phyloP scores from a whole-genome alignment of 35 echinoderm and acorn worm genomes.

The Apostichopus californicus region DNA sequence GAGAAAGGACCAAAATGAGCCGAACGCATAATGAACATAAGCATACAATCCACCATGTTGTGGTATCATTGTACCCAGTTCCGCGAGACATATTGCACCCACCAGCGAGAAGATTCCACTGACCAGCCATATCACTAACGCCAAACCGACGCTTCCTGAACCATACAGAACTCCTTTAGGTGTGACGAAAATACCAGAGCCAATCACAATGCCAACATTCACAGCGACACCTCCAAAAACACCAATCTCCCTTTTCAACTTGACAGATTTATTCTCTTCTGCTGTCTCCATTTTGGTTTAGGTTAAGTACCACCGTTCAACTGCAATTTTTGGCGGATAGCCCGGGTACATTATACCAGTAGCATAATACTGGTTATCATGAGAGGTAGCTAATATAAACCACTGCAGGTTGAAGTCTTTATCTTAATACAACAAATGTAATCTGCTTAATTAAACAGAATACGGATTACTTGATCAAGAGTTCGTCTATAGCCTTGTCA shows the following conservation, averaged over 20 bases:
- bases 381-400: neutral
- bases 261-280: neutral
- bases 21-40: constrained; percentile 60
- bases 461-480: too few species aligned
- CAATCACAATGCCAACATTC: constrained; percentile 59
- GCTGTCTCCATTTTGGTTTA: neutral
- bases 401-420: neutral
- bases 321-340: too few species aligned
- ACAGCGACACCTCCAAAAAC: constrained; percentile 52
- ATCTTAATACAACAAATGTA: neutral
- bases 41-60: constrained; percentile 48
- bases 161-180: constrained; percentile 52
- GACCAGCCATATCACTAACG: constrained; percentile 52
- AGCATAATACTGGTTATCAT: too few species aligned
- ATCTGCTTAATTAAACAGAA: neutral
- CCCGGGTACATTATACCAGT: too few species aligned
- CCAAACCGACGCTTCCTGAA: constrained; percentile 45
- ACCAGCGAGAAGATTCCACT: constrained; percentile 47
- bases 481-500: too few species aligned
- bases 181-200: constrained; percentile 61
- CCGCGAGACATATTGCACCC: constrained; percentile 56
- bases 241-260: constrained; percentile 12
- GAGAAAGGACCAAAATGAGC: constrained; percentile 58
- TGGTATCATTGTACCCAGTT: constrained; percentile 48
- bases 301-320: too few species aligned